phyloP scores from a whole-genome alignment of 2,113 vertebrate species.

The Struthio camelus region DNA sequence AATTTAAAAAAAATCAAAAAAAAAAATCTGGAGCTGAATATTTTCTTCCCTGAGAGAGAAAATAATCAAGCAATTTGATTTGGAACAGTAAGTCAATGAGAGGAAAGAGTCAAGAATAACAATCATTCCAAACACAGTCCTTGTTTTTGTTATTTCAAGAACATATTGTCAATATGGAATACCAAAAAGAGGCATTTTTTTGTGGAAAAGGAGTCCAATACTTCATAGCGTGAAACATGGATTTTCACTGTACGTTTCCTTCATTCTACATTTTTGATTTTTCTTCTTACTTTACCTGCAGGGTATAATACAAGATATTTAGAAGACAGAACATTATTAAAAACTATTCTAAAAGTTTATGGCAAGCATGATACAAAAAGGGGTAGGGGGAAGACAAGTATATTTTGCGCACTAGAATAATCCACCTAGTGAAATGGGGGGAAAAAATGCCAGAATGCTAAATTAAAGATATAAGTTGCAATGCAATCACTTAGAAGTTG shows the following conservation, averaged over 20 bases:
- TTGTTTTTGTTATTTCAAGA: not conserved
- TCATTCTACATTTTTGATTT: not conserved
- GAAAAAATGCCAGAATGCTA: not conserved
- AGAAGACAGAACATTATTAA: not conserved
- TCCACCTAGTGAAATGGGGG: not conserved
- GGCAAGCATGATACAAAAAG: not conserved
- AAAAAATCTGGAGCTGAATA: not conserved
- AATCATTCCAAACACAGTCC: not conserved
- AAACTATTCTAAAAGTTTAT: not conserved
- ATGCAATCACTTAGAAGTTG: not conserved
- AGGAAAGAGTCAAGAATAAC: not conserved
- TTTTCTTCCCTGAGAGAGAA: not conserved
- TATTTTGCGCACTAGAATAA: not conserved
- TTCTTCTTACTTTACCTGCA: not conserved
- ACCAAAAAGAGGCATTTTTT: not conserved
- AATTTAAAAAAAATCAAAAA: conserved; percentile 1
- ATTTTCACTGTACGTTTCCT: not conserved
- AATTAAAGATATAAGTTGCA: conserved; percentile 8
- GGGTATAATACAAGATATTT: not conserved
- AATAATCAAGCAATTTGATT: not conserved
- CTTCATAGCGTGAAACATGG: not conserved
- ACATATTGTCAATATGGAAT: not conserved
- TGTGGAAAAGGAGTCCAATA: not conserved
- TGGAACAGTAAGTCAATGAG: not conserved
- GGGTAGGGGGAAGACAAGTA: not conserved